phyloP scores from a whole-genome alignment of 1,140 invertebrate genomes.

The Brachionus koreanus region DNA sequence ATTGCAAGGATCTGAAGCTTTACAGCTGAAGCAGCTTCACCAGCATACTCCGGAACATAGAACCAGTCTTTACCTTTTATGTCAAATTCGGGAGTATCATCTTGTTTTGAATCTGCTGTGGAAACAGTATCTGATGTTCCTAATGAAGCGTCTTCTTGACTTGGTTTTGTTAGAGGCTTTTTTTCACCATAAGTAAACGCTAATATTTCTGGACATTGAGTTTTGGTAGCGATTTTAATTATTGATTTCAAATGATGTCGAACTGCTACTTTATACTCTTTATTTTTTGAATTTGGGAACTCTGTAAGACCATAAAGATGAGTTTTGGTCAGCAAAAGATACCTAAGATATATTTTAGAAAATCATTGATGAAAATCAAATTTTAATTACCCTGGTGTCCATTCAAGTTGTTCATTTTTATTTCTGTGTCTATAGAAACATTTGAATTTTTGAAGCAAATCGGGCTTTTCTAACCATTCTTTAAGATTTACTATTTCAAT shows the following conservation, averaged over 20 bases:
- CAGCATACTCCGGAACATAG: slow-evolving; percentile 33
- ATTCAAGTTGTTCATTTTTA: slow-evolving; percentile 76
- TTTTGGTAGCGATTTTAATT: slow-evolving; percentile 43
- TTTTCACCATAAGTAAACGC: slow-evolving; percentile 41
- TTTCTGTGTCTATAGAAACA: slow-evolving; percentile 86
- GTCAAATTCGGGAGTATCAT: slow-evolving; percentile 25
- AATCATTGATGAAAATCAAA: slow-evolving; percentile 27
- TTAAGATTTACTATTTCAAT: slow-evolving; percentile 64
- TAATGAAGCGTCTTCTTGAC: not conserved
- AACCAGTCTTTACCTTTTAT: slow-evolving; percentile 43
- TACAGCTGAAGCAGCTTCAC: slow-evolving; percentile 40
- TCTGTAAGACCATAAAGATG: slow-evolving; percentile 73
- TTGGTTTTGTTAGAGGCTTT: not conserved
- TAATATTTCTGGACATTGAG: slow-evolving; percentile 33
- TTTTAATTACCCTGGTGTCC: slow-evolving; percentile 42
- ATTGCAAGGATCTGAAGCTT: slow-evolving; percentile 35
- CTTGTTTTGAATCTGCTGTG: not conserved
- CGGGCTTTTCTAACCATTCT: slow-evolving; percentile 74
- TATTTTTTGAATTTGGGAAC: not conserved
- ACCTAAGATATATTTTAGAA: slow-evolving; percentile 61
- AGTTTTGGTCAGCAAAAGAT: slow-evolving; percentile 76
- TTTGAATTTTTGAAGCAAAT: slow-evolving; percentile 76
- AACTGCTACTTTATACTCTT: not conserved
- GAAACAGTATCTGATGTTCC: not conserved
- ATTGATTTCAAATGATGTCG: slow-evolving; percentile 30